A percentile compares a stretch with the other conserved stretches of the same genome.
Evolutionary conservation across 2,797 vertebrate species (phyloP).

Genomic region (Fistularia tabacaria): DNA sequence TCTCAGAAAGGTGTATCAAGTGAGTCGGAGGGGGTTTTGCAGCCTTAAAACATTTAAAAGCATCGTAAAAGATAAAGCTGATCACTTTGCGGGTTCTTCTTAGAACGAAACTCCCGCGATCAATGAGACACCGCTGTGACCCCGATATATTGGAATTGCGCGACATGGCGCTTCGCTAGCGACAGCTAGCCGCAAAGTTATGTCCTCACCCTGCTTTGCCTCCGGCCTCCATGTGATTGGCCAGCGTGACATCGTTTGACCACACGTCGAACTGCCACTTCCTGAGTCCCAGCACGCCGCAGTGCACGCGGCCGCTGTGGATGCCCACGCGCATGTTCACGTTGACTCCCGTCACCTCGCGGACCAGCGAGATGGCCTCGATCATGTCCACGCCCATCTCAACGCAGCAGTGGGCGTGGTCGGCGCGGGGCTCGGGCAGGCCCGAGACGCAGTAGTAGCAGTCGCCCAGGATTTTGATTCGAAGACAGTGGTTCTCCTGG

Average conservation of each 20-base stretch:
- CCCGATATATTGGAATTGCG: too few relatives aligned
- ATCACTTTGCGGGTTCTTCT: too few relatives aligned
- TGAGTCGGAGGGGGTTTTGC: too few relatives aligned
- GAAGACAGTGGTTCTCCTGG: constrained; percentile 94
- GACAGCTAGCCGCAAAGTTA: neutral
- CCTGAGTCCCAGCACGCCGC: constrained; percentile 90
- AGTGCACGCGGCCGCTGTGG: constrained; percentile 94
- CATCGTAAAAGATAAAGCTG: too few relatives aligned
- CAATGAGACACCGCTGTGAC: too few relatives aligned
- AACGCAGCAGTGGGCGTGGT: constrained; percentile 97
- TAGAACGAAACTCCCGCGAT: too few relatives aligned
- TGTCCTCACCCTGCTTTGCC: constrained; percentile 89
- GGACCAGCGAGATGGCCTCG: constrained; percentile 95
- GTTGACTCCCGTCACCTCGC: constrained; percentile 95
- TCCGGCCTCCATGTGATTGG: constrained; percentile 95
- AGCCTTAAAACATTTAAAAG: too few relatives aligned
- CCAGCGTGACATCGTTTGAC: constrained; percentile 95
- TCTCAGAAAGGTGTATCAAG: too few relatives aligned
- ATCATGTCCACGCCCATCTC: constrained; percentile 99
- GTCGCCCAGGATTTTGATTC: constrained; percentile 96
- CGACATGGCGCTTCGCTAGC: too few relatives aligned
- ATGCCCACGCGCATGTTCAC: constrained; percentile 98
- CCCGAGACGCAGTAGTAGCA: constrained; percentile 98
- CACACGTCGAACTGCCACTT: constrained; percentile 99
- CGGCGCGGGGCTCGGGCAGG: constrained; percentile 88